Base-by-base conservation (phyloP, 2,113 vertebrate genomes). In the Scomber colias region DNA sequence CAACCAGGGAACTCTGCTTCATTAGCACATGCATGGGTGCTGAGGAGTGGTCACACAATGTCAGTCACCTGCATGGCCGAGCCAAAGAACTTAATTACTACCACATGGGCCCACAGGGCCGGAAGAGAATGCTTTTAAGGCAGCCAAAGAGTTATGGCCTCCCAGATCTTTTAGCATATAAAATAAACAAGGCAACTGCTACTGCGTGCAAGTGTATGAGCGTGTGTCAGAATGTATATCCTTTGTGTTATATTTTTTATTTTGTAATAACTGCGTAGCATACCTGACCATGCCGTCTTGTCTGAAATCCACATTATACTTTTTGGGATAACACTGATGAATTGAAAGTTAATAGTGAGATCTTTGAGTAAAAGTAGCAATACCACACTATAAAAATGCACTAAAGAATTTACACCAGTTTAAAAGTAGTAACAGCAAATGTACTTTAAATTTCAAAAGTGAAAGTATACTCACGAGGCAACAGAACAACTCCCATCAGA, bases 141-240 rank as follows among this genome's bases (percentile, higher is more conserved):
- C 97, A 95, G 95, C 95, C 94, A 87, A 92, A 96, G 95, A 96
- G 96, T 96, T 97, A 97, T 95, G 94, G 92, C 94, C 94, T 96
- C 93, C 92, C 93, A 96, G 95, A 97, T 97, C 96, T 96, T 96
- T 96, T 91, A 96, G 95, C 93, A 93, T 96, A 96, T 95, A 93
- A 92, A 90, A 90, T 89, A 92, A 96, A 96, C 96, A 95, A 92
- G 92, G 93, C 94, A 92, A 89, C 96, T 96, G 97, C 97, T 97
- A 97, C 97, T 96, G 95, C 94, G 13, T 84, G 79, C 48, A 10
- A 77, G 82, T 72, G 44, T 69, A 55, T 63, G 40, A 49, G 15
- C 45, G 7, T 50, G 19, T 69, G 70, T 81, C 54, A 75, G 59
- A 75, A 40, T 86, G 74, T 83, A 63, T 57, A 61, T 60, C 21